Evolutionary conservation across 2,797 vertebrate species (phyloP).

Genomic region (Bradypodion ventrale): DNA sequence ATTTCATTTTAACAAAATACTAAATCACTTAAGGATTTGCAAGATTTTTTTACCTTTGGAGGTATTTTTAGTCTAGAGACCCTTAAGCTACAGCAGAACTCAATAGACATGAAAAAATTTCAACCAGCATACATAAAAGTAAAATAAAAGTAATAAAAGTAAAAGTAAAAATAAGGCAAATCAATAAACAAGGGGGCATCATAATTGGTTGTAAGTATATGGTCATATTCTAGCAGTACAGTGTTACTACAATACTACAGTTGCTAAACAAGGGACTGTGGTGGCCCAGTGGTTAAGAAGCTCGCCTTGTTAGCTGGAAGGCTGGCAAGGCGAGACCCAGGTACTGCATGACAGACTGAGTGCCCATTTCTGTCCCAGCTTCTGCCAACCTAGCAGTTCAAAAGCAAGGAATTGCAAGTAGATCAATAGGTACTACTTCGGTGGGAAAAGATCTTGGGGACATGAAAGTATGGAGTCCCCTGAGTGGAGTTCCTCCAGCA

Average conservation of each 20-base stretch:
- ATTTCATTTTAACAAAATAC: constrained; percentile 2
- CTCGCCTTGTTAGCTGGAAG: no score
- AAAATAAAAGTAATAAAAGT: not conserved
- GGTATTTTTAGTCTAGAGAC: constrained; percentile 12
- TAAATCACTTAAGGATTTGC: fast-evolving
- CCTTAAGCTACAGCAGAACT: not conserved
- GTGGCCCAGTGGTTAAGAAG: no score
- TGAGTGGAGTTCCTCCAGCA: no score
- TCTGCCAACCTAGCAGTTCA: no score
- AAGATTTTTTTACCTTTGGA: not conserved
- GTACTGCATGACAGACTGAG: no score
- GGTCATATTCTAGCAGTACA: not conserved
- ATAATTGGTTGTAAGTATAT: not conserved
- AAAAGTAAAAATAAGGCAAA: not conserved
- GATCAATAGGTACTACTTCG: no score
- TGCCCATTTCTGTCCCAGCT: no score
- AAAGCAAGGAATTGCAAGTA: no score
- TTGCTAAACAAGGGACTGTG: not conserved
- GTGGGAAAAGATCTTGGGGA: no score
- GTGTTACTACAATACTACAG: not conserved
- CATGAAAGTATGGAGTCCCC: no score
- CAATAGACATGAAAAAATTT: not conserved
- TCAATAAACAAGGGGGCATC: not conserved
- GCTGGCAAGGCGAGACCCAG: no score
- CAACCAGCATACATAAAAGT: not conserved